Base-by-base conservation (phyloP, 2,113 vertebrate species). In the Nematolebias whitei region DNA sequence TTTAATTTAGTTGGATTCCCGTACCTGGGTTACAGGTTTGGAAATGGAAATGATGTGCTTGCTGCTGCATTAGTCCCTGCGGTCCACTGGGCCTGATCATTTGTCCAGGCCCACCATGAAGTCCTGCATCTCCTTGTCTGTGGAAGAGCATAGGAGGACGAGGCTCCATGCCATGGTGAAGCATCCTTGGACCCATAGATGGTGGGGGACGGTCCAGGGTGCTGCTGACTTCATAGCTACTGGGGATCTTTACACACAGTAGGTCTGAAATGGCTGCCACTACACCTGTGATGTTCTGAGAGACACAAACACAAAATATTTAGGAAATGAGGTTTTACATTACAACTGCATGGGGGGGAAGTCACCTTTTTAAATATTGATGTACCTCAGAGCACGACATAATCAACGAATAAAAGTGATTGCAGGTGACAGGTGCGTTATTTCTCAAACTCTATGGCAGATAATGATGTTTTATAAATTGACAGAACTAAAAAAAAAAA, bases 221-320 rank as follows among this genome's bases (percentile, higher is more conserved):
- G 6, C 86, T 95, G 86, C 94, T 97, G 55, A 98, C 94, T 78
- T 98, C 96, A 0, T 97, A 98, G 81, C 96, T 97, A 91, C 93
- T 95, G 53, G 96, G 96, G 57, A 98, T 94, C 86, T 96, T 93
- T 71, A 99, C 94, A 2, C 94, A 94, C 12, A 90, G 77, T 0
- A 88, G 83, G 53, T 89, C 82, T 55, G 83, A 88, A 62, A 86
- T 86, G 44, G 85, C 95, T 45, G 96, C 95, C 65, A 98, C 94
- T 14, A 98, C 92, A 1, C 90, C 93, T 12, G 93, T 93, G 7
- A 98, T 97, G 78, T 97, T 96, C 96, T 98, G 65, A 24, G 87
- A 52, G 12, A 57, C n/a, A 47, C 5, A 32, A 19, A 13, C 20
- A 29, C 16, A n/a, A 52, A 49, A 53, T 2, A 47, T 16, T 39